Evolutionary conservation across 2,888 invertebrate genomes (phyloP).

Genomic region (Orthosia gracilis): DNA sequence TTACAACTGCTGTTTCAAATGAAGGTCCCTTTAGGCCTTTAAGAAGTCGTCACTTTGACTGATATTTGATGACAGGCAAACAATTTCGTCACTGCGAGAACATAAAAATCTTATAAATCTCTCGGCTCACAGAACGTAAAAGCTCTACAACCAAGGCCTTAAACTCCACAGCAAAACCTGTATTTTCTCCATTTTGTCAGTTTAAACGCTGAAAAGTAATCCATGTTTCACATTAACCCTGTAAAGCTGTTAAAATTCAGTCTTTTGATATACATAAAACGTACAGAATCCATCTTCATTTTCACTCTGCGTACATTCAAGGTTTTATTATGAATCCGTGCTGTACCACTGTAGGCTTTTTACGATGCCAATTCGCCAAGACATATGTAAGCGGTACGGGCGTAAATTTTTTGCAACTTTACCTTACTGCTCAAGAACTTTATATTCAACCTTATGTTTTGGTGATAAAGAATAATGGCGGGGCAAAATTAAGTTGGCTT

Average conservation of each 20-base stretch:
- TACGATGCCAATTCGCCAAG: constrained; percentile 70
- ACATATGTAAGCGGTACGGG: constrained; percentile 68
- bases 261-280: constrained; percentile 63
- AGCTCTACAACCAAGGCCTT: constrained; percentile 15
- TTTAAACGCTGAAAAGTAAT: constrained; percentile 49
- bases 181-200: constrained; percentile 12
- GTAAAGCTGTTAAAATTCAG: constrained; percentile 61
- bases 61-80: constrained; percentile 28
- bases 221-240: constrained; percentile 55
- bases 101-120: constrained; percentile 58
- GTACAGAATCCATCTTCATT: constrained; percentile 61
- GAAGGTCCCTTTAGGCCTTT: constrained; percentile 8
- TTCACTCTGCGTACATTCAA: constrained; percentile 65
- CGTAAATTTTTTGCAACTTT: constrained; percentile 60
- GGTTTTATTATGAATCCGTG: constrained; percentile 72
- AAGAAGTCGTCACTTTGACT: constrained; percentile 16
- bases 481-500: constrained; percentile 29
- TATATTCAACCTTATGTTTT: constrained; percentile 10
- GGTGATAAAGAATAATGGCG: constrained; percentile 9
- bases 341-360: constrained; percentile 67
- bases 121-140: constrained; percentile 25
- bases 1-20: constrained; percentile 19
- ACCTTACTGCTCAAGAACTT: background rate
- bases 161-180: constrained; percentile 16
- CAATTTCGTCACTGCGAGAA: constrained; percentile 26